A percentile compares a stretch with the other conserved stretches of the same genome.
Evolutionary conservation across 1,140 invertebrate genomes (phyloP).

Genomic region (Ctenoplectra terminalis): DNA sequence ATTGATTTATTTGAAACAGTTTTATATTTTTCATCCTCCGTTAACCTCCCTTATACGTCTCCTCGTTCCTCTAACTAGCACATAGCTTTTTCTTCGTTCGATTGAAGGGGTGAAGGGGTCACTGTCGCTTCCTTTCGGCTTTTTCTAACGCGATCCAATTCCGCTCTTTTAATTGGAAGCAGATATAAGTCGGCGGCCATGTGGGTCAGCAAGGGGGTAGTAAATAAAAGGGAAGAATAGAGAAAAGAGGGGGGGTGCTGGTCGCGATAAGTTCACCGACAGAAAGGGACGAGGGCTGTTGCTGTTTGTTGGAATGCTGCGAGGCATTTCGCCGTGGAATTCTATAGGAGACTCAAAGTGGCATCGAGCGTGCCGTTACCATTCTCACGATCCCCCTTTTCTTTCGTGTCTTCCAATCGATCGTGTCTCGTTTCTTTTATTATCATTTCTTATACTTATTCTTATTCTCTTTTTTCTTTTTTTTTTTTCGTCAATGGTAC

Average conservation of each 20-base stretch:
- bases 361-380: conserved; percentile 31
- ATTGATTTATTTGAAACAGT: no score
- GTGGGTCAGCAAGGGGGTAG: conserved; percentile 19
- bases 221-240: conserved; percentile 17
- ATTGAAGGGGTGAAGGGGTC: neutral
- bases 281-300: conserved; percentile 36
- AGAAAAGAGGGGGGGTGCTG: neutral
- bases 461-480: neutral
- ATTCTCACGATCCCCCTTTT: conserved; percentile 14
- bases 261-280: conserved; percentile 34
- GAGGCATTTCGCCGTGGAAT: conserved; percentile 35
- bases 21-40: no score
- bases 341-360: conserved; percentile 31
- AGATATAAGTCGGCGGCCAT: conserved; percentile 33
- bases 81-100: neutral
- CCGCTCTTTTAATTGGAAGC: conserved; percentile 41
- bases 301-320: conserved; percentile 31
- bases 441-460: neutral
- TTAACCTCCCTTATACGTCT: no score
- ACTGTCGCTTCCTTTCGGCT: conserved; percentile 14
- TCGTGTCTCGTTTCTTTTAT: conserved; percentile 13
- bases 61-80: no score
- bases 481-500: neutral
- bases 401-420: conserved; percentile 8
- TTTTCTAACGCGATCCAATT: conserved; percentile 39